Evolutionary conservation across 2,113 vertebrate species (phyloP), one percentile per base, ranked within the genome.

Genomic region (Nyctibius bracteatus): DNA sequence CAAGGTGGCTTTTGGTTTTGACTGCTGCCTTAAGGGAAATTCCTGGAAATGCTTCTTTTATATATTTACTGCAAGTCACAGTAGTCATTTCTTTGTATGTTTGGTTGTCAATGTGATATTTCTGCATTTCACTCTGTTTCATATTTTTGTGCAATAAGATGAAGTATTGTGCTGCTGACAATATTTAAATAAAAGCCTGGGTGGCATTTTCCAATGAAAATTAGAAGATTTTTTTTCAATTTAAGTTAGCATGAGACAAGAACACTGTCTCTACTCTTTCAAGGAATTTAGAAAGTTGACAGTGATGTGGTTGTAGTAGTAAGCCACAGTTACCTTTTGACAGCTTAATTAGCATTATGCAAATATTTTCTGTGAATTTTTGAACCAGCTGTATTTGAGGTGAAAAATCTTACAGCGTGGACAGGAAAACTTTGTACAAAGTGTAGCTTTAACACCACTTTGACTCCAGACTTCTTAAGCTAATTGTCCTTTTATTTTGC

Each of bases 401-500:
- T 90, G 85, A 91, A 97, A 94, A 96, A 66, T 70, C 81, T 83
- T 70, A 49, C 88, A 46, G 33, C 19, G 16, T 65, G 70, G 80
- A 90, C 49, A 80, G 88, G 75, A 84, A 87, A 79, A 61, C 80
- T 95, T 97, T 89, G 82, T 94, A 91, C 89, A 92, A 91, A 66
- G 75, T 68, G 15, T 89, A 81, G 51, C 75, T 98, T 96, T 90
- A 94, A 68, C 73, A 72, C n/a, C 57, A 65, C 61, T 80, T 88
- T 82, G 94, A 88, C 90, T 94, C 67, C 39, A 84, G 92, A 58
- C 92, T 97, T 96, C 81, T 81, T 91, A 87, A 97, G 80, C 94
- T 93, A 96, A 95, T 98, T 97, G 96, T 96, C 86, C 97, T 98
- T 97, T 96, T 96, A 73, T 92, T 94, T 89, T 92, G 75, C 85